Evolutionary conservation across 2,113 vertebrate genomes (phyloP), one percentile per base, ranked within the genome.

Genomic region (Solenodon paradoxus): DNA sequence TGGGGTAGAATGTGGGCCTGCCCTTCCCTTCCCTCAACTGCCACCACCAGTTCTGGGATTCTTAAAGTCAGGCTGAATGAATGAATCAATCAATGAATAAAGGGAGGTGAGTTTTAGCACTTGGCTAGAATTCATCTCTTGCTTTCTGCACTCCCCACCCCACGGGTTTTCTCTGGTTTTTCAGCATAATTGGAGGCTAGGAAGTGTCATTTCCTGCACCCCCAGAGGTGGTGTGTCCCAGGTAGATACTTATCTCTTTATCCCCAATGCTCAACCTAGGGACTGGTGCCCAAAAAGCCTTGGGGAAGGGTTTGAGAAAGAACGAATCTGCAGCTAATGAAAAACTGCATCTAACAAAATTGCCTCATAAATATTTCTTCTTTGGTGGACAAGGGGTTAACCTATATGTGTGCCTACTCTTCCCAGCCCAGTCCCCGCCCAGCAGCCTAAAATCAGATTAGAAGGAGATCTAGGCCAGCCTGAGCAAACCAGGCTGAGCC

Each of bases 361-460:
- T 13, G 30, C 71, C 61, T 93, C 38, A 19, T 59, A 38, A 55
- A 84, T 35, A 4, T 38, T 66, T 74, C 87, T 66, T 74, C 19
- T 85, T 81, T 94, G 63, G 63, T 72, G 92, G 57, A 61, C 7
- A 94, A 63, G 88, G 63, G 13, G n/a, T 74, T 85, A 69, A 79
- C 20, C 63, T 61, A 7, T 9, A 10, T 40, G 45, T 49, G 30
- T 47, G 4, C 32, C 80, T 45, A 28, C 1, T 7, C 10, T 20
- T 35, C 51, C 30, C 26, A 7, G 2, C 7, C 49, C 82, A 63
- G 64, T 1, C 19, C 6, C 9, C 69, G 9, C 32, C 28, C 68
- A 86, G 74, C 15, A 85, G 55, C 28, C 47, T 26, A 38, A n/a
- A 80, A 72, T 51, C 80, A 59, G 7, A 55, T 45, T n/a, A 95